Base-by-base conservation (phyloP, 2,888 invertebrate species). In the Anticlea derivata region DNA sequence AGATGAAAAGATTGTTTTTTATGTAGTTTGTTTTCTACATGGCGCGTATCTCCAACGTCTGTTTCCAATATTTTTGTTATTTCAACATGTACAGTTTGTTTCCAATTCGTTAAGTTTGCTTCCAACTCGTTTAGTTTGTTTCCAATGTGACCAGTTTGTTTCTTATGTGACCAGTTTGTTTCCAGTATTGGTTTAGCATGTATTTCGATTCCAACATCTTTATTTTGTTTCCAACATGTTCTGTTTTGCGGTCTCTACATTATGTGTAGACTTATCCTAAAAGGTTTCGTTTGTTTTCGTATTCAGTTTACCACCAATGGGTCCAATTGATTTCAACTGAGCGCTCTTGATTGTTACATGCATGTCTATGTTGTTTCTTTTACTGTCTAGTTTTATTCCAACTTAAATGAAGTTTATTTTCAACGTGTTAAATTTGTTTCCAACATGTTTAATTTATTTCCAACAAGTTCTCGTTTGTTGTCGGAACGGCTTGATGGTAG, bases 1-100 rank as follows among this genome's bases (percentile, higher is more conserved):
- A 86, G 91, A 54, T 11, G 31, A 12, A 11, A n/a, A 31, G 27
- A 13, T 10, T 45, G 11, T 13, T 17, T 35, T 11, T 33, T n/a
- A 23, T 23, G n/a, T 35, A 46, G 23, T 13, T 24, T 5, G 41
- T n/a, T n/a, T n/a, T n/a, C n/a, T n/a, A n/a, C n/a, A n/a, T n/a
- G n/a, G n/a, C n/a, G n/a, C n/a, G n/a, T n/a, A n/a, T 11, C 12
- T 31, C 7, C 13, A 13, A 33, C 26, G 2, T 29, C 13, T 29
- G 11, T 20, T 27, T n/a, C n/a, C n/a, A n/a, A n/a, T n/a, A n/a
- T n/a, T n/a, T n/a, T n/a, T n/a, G n/a, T 27, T 2, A n/a, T 27
- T 20, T 27, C 7, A 1, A 38, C 26, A 6, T 22, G 22, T 38
- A 7, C 23, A 37, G 37, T 13, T n/a, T n/a, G n/a, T n/a, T n/a